A percentile compares a stretch with the other conserved stretches of the same genome.
Evolutionary conservation across 2,797 vertebrate genomes (phyloP).

Genomic region (Neopelma chrysocephalum): DNA sequence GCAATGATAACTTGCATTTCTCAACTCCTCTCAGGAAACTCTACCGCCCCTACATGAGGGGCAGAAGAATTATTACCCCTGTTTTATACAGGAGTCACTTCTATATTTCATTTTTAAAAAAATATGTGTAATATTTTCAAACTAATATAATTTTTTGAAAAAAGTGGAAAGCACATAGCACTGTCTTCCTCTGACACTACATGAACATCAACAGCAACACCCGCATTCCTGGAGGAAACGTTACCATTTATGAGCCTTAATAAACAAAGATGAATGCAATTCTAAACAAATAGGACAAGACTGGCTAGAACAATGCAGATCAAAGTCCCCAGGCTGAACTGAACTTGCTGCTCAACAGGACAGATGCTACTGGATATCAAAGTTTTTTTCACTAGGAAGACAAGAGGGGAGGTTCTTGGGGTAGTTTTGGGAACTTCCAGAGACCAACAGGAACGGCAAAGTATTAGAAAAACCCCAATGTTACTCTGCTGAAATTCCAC

Average conservation of each 20-base stretch:
- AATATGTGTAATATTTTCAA: not conserved
- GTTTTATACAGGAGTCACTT: not conserved
- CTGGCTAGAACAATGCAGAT: not conserved
- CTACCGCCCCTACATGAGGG: not conserved
- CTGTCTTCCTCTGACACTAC: not conserved
- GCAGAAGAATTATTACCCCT: not conserved
- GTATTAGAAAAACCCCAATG: not conserved
- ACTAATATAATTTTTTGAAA: not conserved
- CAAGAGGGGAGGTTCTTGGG: not conserved
- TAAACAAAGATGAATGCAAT: conserved; percentile 5
- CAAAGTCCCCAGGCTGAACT: not conserved
- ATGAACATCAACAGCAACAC: not conserved
- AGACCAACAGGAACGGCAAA: not conserved
- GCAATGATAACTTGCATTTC: conserved; percentile 39
- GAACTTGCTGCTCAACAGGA: not conserved
- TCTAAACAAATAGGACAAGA: conserved; percentile 35
- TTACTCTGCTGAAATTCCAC: not conserved
- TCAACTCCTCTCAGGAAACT: conserved; percentile 28
- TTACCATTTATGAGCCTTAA: not conserved
- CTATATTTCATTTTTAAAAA: not conserved
- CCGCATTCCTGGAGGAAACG: not conserved
- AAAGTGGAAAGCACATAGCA: not conserved
- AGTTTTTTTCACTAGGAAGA: not conserved
- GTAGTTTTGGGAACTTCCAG: not conserved
- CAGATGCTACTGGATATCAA: not conserved